These are phyloP conservation scores for Bos javanicus DNA, from an alignment of 2,113 vertebrate species.

Conservation along the genomic window DNA sequence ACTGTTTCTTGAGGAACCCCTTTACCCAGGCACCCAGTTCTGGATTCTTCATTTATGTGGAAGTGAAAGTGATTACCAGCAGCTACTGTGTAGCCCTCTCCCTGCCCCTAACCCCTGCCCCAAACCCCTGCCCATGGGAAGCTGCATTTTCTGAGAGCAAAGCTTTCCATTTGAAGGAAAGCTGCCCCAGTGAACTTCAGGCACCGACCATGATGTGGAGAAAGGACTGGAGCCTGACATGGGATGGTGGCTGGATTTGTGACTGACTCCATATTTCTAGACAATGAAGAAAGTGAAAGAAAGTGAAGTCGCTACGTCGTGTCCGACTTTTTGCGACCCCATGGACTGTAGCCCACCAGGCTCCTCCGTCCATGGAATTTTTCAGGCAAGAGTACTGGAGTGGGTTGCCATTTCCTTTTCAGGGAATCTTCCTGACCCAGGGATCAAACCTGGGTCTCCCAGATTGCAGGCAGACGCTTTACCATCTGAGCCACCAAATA, in stretches of 20 bases:
- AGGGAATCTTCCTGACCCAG: not conserved
- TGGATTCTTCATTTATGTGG: not conserved
- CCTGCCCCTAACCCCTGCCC: fast-evolving
- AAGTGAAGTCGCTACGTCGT: not conserved
- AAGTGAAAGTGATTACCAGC: not conserved
- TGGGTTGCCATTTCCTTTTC: not conserved
- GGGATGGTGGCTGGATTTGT: fast-evolving
- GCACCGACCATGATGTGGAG: not conserved
- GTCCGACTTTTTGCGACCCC: not conserved
- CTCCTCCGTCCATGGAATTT: not conserved
- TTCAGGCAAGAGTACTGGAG: not conserved
- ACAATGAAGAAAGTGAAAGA: not conserved
- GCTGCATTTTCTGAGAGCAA: not conserved
- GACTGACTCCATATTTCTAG: not conserved
- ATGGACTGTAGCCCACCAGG: not conserved
- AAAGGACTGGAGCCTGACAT: not conserved
- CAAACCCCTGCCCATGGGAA: not conserved
- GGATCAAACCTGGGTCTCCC: not conserved
- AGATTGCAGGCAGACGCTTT: not conserved
- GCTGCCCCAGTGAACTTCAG: no score
- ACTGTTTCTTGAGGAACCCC: not conserved
- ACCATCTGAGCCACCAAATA: not conserved
- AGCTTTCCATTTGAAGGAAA: not conserved
- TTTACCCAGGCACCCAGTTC: not conserved
- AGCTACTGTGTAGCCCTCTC: not conserved